Percentiles rank a stretch among this genome's conserved stretches.
Evolutionary conservation across 2,888 invertebrate species (phyloP).

Genomic region (Caenorhabditis sp.): DNA sequence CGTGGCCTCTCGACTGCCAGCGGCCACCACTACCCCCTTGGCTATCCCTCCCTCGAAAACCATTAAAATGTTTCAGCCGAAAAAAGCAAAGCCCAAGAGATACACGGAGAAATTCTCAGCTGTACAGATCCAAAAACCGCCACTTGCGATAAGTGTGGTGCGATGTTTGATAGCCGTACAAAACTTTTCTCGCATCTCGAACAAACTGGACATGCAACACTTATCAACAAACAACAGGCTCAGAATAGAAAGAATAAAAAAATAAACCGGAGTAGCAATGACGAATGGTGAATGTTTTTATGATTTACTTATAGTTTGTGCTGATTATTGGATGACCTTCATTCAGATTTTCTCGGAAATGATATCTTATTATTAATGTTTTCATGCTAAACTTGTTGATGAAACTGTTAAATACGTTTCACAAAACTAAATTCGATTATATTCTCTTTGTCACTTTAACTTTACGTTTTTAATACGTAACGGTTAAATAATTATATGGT

Average conservation of each 20-base stretch:
- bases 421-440: too few relatives aligned
- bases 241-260: constrained; percentile 54
- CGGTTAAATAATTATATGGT: too few relatives aligned
- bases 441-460: too few relatives aligned
- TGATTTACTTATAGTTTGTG: constrained; percentile 1
- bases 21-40: too few relatives aligned
- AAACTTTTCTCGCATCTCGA: constrained; percentile 85
- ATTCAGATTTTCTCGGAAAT: too few relatives aligned
- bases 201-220: constrained; percentile 84
- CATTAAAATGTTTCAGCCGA: constrained; percentile 41
- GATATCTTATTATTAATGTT: too few relatives aligned
- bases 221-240: constrained; percentile 65
- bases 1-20: too few relatives aligned
- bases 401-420: too few relatives aligned
- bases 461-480: too few relatives aligned
- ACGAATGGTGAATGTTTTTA: constrained; percentile 26
- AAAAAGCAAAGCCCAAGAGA: constrained; percentile 24
- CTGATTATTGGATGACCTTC: too few relatives aligned
- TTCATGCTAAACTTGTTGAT: too few relatives aligned
- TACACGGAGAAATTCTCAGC: not conserved
- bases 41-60: too few relatives aligned
- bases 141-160: constrained; percentile 83
- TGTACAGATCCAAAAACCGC: constrained; percentile 63
- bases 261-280: constrained; percentile 22
- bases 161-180: constrained; percentile 83